A percentile compares a stretch with the other conserved stretches of the same genome.
phyloP scores from a whole-genome alignment of 2,113 vertebrate species.

The Capreolus pygargus region DNA sequence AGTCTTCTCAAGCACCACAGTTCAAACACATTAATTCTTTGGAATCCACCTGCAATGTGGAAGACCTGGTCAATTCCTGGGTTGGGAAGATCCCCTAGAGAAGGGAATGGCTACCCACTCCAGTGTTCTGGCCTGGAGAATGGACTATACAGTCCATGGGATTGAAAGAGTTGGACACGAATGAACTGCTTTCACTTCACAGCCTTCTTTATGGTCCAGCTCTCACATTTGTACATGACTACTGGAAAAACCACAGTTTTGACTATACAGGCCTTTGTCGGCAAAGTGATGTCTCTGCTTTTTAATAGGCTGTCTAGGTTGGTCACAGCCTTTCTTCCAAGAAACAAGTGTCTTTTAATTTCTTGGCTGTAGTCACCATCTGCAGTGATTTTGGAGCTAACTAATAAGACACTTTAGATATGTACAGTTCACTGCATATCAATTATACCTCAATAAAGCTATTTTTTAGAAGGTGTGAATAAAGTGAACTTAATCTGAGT shows the following conservation, averaged over 20 bases:
- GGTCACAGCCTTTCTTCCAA: too few species aligned
- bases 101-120: not conserved
- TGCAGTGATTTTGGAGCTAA: too few species aligned
- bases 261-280: not conserved
- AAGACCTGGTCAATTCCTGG: not conserved
- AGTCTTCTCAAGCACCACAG: not conserved
- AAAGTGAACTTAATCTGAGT: not conserved
- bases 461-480: not conserved
- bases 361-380: too few species aligned
- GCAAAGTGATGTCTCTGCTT: not conserved
- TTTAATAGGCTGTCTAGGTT: not conserved
- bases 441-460: not conserved
- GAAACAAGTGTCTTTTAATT: too few species aligned
- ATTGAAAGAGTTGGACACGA: not conserved
- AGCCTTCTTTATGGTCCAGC: not conserved
- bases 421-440: not conserved
- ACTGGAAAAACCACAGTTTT: not conserved
- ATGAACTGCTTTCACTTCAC: not conserved
- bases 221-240: not conserved
- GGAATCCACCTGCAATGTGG: not conserved
- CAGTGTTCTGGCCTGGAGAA: not conserved
- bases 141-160: not conserved
- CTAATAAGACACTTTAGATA: not conserved
- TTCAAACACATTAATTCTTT: not conserved
- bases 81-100: not conserved